Conservation (phyloP, 2,888 invertebrate species). For the Palloptera scutellata region DNA sequence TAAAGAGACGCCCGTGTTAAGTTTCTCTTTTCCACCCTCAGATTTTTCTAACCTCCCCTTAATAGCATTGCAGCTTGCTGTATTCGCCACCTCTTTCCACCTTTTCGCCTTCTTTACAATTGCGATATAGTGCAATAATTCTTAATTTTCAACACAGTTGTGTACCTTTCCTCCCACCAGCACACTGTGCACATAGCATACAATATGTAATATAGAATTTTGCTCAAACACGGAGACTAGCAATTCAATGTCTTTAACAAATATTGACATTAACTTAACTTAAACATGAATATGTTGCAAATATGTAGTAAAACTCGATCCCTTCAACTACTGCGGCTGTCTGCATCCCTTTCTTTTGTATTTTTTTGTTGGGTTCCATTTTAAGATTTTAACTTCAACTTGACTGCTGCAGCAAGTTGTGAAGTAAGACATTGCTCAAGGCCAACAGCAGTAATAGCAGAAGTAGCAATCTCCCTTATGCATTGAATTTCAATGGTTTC, state of each 20-base stretch:
- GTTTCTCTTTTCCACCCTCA: too few species aligned
- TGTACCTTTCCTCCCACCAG: not conserved
- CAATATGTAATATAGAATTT: too few species aligned
- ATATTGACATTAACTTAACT: conserved; percentile 25
- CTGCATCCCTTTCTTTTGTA: not conserved
- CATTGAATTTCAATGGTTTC: too few species aligned
- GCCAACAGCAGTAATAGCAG: conserved; percentile 3
- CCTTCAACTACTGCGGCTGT: conserved; percentile 9
- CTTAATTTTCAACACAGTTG: not conserved
- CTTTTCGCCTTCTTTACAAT: too few species aligned
- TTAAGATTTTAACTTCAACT: conserved; percentile 5
- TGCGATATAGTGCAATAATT: not conserved
- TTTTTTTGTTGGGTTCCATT: conserved; percentile 4
- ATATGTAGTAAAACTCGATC: not conserved
- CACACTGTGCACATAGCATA: not conserved
- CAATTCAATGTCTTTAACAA: conserved; percentile 16
- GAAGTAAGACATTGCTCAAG: conserved; percentile 15
- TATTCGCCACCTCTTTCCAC: too few species aligned
- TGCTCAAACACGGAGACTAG: too few species aligned
- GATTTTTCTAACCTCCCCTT: too few species aligned
- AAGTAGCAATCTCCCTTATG: too few species aligned
- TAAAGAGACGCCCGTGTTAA: too few species aligned
- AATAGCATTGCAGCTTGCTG: too few species aligned
- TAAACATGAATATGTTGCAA: not conserved
- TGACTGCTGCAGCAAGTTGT: not conserved